Conservation (phyloP, 2,797 vertebrate genomes). For the Microctenopoma lineatum region DNA sequence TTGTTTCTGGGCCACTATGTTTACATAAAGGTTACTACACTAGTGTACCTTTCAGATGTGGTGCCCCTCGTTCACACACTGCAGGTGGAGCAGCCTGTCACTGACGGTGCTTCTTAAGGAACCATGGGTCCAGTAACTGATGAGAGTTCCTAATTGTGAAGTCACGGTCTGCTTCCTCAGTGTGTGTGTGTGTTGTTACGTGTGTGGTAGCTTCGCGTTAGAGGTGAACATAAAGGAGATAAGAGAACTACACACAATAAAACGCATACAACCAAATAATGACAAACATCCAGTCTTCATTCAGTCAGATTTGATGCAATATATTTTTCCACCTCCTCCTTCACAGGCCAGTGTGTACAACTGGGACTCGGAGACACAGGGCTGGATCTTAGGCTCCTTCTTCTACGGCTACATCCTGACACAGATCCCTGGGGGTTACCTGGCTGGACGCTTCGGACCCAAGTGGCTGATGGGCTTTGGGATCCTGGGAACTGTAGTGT, state of each 20-base stretch:
- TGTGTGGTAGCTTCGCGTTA: too few relatives aligned
- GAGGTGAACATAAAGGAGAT: too few relatives aligned
- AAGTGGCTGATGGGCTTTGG: constrained; percentile 93
- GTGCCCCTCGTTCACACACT: background rate
- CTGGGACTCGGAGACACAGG: constrained; percentile 95
- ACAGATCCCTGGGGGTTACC: constrained; percentile 94
- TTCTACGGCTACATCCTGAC: constrained; percentile 99
- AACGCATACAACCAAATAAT: background rate
- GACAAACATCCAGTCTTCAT: background rate
- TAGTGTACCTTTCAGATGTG: too few relatives aligned
- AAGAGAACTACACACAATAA: background rate
- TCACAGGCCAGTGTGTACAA: constrained; percentile 89
- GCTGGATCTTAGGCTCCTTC: constrained; percentile 98
- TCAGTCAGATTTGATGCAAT: background rate
- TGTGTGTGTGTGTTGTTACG: too few relatives aligned
- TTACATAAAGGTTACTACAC: too few relatives aligned
- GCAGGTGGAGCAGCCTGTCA: too few relatives aligned
- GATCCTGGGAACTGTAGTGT: constrained; percentile 88
- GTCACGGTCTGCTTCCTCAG: too few relatives aligned
- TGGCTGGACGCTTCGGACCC: constrained; percentile 90
- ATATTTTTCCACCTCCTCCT: background rate
- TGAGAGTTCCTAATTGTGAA: too few relatives aligned
- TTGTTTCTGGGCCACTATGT: too few relatives aligned
- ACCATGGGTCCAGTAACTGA: too few relatives aligned
- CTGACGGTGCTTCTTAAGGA: too few relatives aligned